Evolutionary conservation across 2,797 vertebrate species (phyloP), one percentile per base, ranked within the genome.

Genomic region (Paratrypauchen microcephalus): DNA sequence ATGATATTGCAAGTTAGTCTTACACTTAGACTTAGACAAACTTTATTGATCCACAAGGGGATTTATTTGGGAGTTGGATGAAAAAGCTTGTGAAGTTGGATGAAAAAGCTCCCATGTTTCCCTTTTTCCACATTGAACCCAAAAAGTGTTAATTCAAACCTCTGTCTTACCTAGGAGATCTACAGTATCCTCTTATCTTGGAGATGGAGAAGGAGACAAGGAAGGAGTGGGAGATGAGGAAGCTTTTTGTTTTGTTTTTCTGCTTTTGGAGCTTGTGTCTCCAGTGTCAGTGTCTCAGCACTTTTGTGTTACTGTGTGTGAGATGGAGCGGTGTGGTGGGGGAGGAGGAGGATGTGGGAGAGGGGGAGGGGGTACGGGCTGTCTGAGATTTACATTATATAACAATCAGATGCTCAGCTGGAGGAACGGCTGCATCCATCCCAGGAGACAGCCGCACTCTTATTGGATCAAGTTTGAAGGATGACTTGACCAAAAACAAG

Each of bases 201-300:
- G 54, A 56, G 54, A 24, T 4, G 15, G 15, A 16, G 24, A 57
- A 26, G 57, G 28, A 32, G 57, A 57, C 76, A 80, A 83, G 71
- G 70, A 79, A 83, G 32, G 32, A 36, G 71, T 70, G 78, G 74
- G 76, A 82, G 82, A 82, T 26, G 83, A 71, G 64, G 73, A 82
- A 79, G 81, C 61, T 78, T n/a, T n/a, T n/a, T n/a, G 74, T 65
- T 76, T 83, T 87, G 86, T 87, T 89, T 89, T 84, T 83, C 82
- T 81, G 79, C 79, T 86, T 86, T 86, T 86, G 79, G 80, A 76
- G 76, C 88, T 89, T 88, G 79, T 76, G 72, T 86, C 82, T 73
- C 68, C 61, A 76, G 77, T 80, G 82, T 86, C 80, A 86, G 86
- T 84, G 85, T 74, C 79, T 77, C 75, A 70, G 39, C 6, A 63